Percentiles rank a stretch among this genome's conserved stretches.
phyloP scores from a whole-genome alignment of 2,113 vertebrate genomes.

The Limanda limanda region DNA sequence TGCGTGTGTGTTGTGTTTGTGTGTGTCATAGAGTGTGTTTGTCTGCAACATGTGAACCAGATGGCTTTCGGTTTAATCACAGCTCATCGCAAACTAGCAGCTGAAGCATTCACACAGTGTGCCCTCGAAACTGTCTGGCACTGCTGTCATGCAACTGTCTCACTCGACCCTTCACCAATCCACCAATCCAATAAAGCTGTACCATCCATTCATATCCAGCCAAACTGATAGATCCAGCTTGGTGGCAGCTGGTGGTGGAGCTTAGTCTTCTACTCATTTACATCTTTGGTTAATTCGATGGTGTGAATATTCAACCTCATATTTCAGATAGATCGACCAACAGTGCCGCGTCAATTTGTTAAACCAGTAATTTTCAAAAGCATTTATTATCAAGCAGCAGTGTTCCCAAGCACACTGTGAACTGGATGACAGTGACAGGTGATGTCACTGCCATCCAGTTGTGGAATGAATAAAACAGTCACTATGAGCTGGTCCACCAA shows the following conservation, averaged over 20 bases:
- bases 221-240: neutral
- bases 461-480: too few relatives aligned
- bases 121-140: neutral
- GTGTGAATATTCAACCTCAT: neutral
- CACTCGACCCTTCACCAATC: neutral
- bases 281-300: neutral
- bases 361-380: too few relatives aligned
- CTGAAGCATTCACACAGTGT: constrained; percentile 15
- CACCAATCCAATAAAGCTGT: neutral
- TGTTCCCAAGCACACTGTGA: too few relatives aligned
- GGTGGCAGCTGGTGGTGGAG: neutral
- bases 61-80: constrained; percentile 27
- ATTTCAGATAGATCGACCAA: neutral
- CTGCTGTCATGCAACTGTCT: constrained; percentile 13
- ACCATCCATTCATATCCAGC: neutral
- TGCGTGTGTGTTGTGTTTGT: neutral
- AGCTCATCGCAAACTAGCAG: constrained; percentile 22
- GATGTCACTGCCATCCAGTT: too few relatives aligned
- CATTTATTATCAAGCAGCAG: too few relatives aligned
- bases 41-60: constrained; percentile 27
- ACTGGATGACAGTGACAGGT: too few relatives aligned
- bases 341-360: neutral
- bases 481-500: too few relatives aligned
- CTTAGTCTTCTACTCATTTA: neutral
- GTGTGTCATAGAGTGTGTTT: neutral